Evolutionary conservation across 2,113 vertebrate species (phyloP).

Genomic region (Danio rerio): GRCz12tu NC_133188.1:37309001-37309500

Average conservation of each 20-base stretch:
- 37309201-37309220: too few species aligned
- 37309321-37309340: not conserved
- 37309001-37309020: too few species aligned
- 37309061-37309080: too few species aligned
- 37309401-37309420: not conserved
- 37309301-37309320: not conserved
- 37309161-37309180: too few species aligned
- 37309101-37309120: too few species aligned
- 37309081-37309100: too few species aligned
- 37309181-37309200: too few species aligned
- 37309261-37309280: not conserved
- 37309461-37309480: conserved; percentile 32
- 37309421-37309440: conserved; percentile 13
- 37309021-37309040: too few species aligned
- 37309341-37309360: not conserved
- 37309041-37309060: too few species aligned
- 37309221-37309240: not conserved
- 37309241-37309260: not conserved
- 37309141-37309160: too few species aligned
- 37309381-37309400: not conserved
- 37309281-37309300: not conserved
- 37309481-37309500: conserved; percentile 28
- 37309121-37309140: too few species aligned
- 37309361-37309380: conserved; percentile 8
- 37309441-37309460: conserved; percentile 11